Base-by-base conservation (phyloP, 2,797 vertebrate genomes). In the Xerus rutilus region DNA sequence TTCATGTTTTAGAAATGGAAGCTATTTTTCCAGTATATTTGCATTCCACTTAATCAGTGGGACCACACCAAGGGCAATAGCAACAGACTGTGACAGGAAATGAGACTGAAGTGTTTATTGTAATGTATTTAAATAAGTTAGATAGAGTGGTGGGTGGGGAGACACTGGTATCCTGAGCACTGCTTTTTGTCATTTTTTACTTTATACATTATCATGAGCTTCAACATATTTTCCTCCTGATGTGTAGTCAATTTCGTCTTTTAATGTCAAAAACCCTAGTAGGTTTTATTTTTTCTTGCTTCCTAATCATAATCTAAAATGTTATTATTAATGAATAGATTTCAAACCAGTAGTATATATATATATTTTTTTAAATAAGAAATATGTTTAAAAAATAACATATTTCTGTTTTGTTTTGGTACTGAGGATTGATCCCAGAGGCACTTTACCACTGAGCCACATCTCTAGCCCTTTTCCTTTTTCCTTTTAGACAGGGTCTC, bases 1-100 rank as follows among this genome's bases (percentile, higher is more conserved):
- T 25, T n/a, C 43, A 30, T 64, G 2, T 0, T 7, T n/a, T 70
- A 91, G 67, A 97, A 97, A 82, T 74, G 59, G n/a, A 88, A 97
- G 47, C 18, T 39, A 59, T 62, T 95, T 78, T 89, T 18, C 86
- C 21, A 87, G 30, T 30, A 20, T 81, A 30, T 77, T 94, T 94
- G 72, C n/a, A 78, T 93, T 87, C 62, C 78, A 39, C 65, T n/a
- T 45, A 70, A 89, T 89, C 91, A 87, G 21, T 59, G 39, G 28
- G 74, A 52, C 59, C 47, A 57, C 39, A 70, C 67, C 52, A 85
- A 89, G 70, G 67, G 39, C 49, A n/a, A 77, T 5, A 92, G 69
- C 39, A 57, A 70, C 64, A 67, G 76, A 17, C 45, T 12, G 57
- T 65, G 47, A 82, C 35, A 91, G 25, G 39, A 83, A 49, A 86